These are phyloP conservation scores for Tipula confusa DNA, from an alignment of 2,888 invertebrate genomes.

Conservation along the genomic window DNA sequence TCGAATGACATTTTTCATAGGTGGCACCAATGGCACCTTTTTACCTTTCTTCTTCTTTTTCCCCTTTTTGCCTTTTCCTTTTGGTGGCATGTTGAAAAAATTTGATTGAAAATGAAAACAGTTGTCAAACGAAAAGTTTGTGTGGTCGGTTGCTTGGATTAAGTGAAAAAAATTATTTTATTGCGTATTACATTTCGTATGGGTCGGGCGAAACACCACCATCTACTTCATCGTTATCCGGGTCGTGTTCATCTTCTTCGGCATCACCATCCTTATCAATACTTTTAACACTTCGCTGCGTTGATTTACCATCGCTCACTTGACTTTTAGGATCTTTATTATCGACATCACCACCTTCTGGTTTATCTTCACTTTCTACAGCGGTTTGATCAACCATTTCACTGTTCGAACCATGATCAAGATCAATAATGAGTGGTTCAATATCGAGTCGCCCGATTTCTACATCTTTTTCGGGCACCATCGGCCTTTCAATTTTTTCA, in stretches of 20 bases:
- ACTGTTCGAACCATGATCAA: conserved; percentile 14
- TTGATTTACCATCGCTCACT: conserved; percentile 25
- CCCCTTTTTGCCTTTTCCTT: conserved; percentile 48
- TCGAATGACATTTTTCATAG: conserved; percentile 56
- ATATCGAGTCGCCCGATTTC: background rate
- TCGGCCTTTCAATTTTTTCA: background rate
- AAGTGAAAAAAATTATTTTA: background rate
- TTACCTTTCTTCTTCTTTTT: conserved; percentile 47
- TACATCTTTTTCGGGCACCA: background rate
- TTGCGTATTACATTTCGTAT: background rate
- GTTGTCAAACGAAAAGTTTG: background rate
- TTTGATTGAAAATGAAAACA: too few relatives aligned
- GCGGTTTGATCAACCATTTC: background rate
- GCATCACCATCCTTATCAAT: background rate
- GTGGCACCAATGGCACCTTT: background rate
- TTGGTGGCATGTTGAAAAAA: conserved; percentile 44
- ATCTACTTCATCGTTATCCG: background rate
- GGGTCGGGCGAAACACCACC: background rate
- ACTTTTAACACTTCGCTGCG: conserved; percentile 6
- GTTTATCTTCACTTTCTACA: background rate
- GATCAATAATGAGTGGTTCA: conserved; percentile 27
- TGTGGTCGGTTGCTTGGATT: background rate
- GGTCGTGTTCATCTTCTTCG: background rate
- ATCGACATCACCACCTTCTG: background rate
- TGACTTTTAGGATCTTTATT: background rate